phyloP scores from a whole-genome alignment of 2,113 vertebrate species.

The Tringa solitaria region DNA sequence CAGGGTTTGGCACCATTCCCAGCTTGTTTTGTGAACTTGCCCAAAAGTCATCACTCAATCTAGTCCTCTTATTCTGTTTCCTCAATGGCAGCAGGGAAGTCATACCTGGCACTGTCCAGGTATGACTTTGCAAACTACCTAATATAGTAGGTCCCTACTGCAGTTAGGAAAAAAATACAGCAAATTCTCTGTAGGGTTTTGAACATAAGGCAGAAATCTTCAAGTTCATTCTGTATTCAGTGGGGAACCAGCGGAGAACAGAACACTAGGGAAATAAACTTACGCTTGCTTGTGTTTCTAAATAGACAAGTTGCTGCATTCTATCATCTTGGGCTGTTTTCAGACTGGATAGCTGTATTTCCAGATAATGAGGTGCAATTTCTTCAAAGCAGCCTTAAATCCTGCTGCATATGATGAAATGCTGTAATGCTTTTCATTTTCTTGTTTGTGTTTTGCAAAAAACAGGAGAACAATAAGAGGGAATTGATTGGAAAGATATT shows the following conservation, averaged over 20 bases:
- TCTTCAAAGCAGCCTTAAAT: slow-evolving; percentile 36
- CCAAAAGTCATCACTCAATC: slow-evolving; percentile 21
- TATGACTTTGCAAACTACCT: not conserved
- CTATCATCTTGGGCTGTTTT: slow-evolving; percentile 9
- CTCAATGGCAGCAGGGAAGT: not conserved
- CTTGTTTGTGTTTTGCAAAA: slow-evolving; percentile 13
- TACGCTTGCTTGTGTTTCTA: not conserved
- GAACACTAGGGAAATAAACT: slow-evolving; percentile 8
- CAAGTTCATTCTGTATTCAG: slow-evolving; percentile 28
- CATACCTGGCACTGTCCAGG: not conserved
- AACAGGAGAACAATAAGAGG: not conserved
- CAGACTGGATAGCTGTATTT: slow-evolving; percentile 17
- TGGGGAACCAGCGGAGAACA: not conserved
- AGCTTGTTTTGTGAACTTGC: slow-evolving; percentile 18
- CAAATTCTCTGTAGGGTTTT: not conserved
- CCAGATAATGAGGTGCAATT: slow-evolving; percentile 52
- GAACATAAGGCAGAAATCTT: slow-evolving; percentile 14
- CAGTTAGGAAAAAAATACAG: not conserved
- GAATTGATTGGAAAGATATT: slow-evolving; percentile 22
- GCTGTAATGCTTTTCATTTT: slow-evolving; percentile 31
- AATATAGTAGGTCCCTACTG: not conserved
- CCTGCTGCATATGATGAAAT: slow-evolving; percentile 17
- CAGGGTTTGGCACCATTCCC: slow-evolving; percentile 18
- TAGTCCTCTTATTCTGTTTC: not conserved
- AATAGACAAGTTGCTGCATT: slow-evolving; percentile 27